A percentile compares a stretch with the other conserved stretches of the same genome.
Evolutionary conservation across 2,888 invertebrate genomes (phyloP).

Genomic region (Petrophora chlorosata): DNA sequence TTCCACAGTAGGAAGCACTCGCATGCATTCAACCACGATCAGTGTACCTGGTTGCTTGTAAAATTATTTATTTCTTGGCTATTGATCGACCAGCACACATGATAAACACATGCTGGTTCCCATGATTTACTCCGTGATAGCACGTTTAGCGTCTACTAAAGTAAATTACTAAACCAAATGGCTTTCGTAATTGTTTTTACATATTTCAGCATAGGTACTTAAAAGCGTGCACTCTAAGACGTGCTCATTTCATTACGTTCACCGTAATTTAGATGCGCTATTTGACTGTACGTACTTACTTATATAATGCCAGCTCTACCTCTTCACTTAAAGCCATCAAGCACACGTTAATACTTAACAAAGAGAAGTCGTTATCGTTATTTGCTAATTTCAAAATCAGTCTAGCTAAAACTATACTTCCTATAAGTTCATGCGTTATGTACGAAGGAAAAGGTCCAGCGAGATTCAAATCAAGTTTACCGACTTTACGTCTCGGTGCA

Average conservation of each 20-base stretch:
- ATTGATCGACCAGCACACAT: constrained; percentile 8
- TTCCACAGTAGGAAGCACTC: not conserved
- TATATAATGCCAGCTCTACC: constrained; percentile 24
- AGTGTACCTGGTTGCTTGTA: not conserved
- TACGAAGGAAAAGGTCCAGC: constrained; percentile 15
- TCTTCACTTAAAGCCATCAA: constrained; percentile 10
- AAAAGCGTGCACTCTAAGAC: constrained; percentile 9
- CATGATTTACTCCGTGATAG: constrained; percentile 3
- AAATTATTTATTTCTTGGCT: constrained; percentile 1
- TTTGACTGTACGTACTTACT: constrained; percentile 26
- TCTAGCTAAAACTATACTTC: constrained; percentile 5
- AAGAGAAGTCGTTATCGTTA: constrained; percentile 11
- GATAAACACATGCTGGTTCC: constrained; percentile 12
- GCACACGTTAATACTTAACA: constrained; percentile 11
- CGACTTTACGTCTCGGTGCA: too few species aligned
- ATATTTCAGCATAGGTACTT: not conserved
- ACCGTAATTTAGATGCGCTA: constrained; percentile 32
- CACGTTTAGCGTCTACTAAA: constrained; percentile 1
- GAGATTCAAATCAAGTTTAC: constrained; percentile 35
- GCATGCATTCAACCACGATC: not conserved
- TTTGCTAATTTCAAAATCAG: constrained; percentile 16
- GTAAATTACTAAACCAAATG: not conserved
- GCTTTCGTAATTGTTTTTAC: not conserved
- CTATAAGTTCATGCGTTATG: constrained; percentile 5
- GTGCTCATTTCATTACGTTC: constrained; percentile 36